phyloP scores from a whole-genome alignment of 2,888 invertebrate genomes.

The Chesias legatella region DNA sequence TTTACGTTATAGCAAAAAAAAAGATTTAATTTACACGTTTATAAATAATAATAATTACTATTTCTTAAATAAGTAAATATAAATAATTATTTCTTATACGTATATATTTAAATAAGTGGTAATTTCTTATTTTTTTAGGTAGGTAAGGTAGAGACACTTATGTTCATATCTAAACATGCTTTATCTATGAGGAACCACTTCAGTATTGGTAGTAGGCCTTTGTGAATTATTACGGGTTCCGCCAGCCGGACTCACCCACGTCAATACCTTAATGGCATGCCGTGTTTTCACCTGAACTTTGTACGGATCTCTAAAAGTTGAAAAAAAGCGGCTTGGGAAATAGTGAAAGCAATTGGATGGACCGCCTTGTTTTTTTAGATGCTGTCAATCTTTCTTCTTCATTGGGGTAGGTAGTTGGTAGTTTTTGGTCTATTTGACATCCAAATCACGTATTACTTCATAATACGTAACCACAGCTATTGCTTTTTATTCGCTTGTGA shows the following conservation, averaged over 20 bases:
- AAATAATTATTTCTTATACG: too few relatives aligned
- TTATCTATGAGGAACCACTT: slow-evolving; percentile 50
- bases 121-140: too few relatives aligned
- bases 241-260: slow-evolving; percentile 47
- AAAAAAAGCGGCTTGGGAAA: slow-evolving; percentile 52
- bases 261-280: slow-evolving; percentile 72
- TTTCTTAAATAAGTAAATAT: too few relatives aligned
- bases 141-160: too few relatives aligned
- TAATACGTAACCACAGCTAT: too few relatives aligned
- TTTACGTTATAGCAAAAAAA: too few relatives aligned
- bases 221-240: slow-evolving; percentile 75
- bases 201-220: slow-evolving; percentile 66
- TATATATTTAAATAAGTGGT: too few relatives aligned
- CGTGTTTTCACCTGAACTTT: slow-evolving; percentile 47
- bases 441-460: too few relatives aligned
- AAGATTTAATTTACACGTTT: too few relatives aligned
- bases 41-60: too few relatives aligned
- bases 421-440: not conserved
- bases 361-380: slow-evolving; percentile 20
- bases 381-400: slow-evolving; percentile 5
- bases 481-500: too few relatives aligned
- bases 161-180: not conserved
- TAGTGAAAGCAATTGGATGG: slow-evolving; percentile 35
- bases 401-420: not conserved
- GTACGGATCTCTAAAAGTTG: slow-evolving; percentile 55